Evolutionary conservation across 2,888 invertebrate species (phyloP), one percentile per base, ranked within the genome.

Genomic region (Amiota mariae): DNA sequence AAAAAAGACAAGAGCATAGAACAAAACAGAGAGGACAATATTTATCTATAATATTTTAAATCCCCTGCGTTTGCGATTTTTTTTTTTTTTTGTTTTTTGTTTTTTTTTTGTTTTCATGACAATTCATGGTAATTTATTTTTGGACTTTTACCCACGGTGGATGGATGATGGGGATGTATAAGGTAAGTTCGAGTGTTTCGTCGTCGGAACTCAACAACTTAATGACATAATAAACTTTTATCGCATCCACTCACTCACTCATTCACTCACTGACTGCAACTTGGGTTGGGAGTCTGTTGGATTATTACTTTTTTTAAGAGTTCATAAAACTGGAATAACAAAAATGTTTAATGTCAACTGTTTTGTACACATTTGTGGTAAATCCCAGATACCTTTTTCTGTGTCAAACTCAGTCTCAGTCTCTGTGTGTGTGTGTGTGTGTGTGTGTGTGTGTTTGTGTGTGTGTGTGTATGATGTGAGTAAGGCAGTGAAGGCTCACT

Each of bases 321-420:
- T 72, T 77, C 76, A 78, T 86, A 82, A 85, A 86, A 81, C 81
- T 78, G 70, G 74, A 81, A 82, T 80, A 81, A 86, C 81, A 81
- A 82, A 79, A 77, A 72, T 72, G 72, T 78, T 73, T 71, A 73
- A 75, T 77, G 75, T 72, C 77, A 73, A 77, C 75, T 81, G 77
- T 80, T 79, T 75, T 77, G 78, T 77, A 78, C 74, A 77, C 73
- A 82, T 49, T 71, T 75, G 75, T 9, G 76, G 59, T 20, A 59
- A 59, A 20, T 18, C 36, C 36, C 36, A 36, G 36, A 36, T 36
- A 36, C 36, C 36, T 6, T 36, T 36, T 36, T 36, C 36, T 36
- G 36, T 36, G 36, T 36, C 36, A 36, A 6, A 6, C 36, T 36
- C 36, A 36, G 36, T 36, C 36, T 36, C 36, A 36, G 6, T 36